Conservation (phyloP, 2,888 invertebrate species). For the Isoperla grammatica region DNA sequence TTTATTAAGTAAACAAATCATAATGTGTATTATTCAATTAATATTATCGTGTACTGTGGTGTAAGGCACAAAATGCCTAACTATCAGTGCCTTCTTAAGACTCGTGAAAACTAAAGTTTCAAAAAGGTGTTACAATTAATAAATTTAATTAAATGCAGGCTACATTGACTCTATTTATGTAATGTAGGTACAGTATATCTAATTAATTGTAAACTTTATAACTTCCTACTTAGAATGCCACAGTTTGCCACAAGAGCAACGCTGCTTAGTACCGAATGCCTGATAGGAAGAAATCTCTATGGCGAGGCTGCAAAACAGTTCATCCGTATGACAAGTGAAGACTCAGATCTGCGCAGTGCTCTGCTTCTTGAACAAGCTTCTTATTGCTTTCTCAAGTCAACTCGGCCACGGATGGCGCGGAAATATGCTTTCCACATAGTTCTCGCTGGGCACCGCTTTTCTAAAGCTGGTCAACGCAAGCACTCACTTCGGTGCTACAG, state of each 20-base stretch:
- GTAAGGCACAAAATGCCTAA: too few relatives aligned
- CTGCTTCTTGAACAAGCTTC: constrained; percentile 92
- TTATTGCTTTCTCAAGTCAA: constrained; percentile 72
- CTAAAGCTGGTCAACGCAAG: constrained; percentile 85
- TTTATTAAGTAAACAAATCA: too few relatives aligned
- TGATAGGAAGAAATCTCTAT: constrained; percentile 69
- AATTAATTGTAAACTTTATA: too few relatives aligned
- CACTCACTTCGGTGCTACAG: constrained; percentile 89
- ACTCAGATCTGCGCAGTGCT: constrained; percentile 93
- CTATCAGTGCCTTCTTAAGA: too few relatives aligned
- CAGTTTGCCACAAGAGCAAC: constrained; percentile 92
- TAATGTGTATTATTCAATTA: too few relatives aligned
- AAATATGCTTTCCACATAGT: constrained; percentile 97
- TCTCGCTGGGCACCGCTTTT: constrained; percentile 90
- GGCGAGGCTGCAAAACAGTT: constrained; percentile 93
- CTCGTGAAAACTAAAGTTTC: too few relatives aligned
- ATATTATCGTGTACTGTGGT: too few relatives aligned
- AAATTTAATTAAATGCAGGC: too few relatives aligned
- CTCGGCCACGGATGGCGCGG: constrained; percentile 67
- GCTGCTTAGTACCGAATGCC: constrained; percentile 79
- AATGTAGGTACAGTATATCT: too few relatives aligned
- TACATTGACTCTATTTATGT: too few relatives aligned
- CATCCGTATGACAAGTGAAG: constrained; percentile 93
- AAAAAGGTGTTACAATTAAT: too few relatives aligned
- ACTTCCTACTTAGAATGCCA: constrained; percentile 58